Conservation (phyloP, 2,888 invertebrate genomes). For the Protonemura montana region DNA sequence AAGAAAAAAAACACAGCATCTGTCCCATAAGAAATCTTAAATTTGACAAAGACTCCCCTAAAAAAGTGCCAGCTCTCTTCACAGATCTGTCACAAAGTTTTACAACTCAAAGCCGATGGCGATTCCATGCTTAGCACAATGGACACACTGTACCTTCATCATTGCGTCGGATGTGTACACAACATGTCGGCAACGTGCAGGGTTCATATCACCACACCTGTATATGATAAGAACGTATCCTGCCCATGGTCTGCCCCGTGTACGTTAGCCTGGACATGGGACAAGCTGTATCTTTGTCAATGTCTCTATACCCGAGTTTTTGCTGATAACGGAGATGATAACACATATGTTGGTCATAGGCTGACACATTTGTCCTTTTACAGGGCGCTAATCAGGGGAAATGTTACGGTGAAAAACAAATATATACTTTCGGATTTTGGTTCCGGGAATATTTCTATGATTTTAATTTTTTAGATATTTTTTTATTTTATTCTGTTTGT, state of each 20-base stretch:
- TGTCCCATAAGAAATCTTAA: background rate
- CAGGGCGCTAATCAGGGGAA: background rate
- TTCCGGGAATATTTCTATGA: background rate
- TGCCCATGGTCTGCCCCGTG: background rate
- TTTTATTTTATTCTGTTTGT: background rate
- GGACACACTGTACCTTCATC: background rate
- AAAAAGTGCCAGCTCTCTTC: background rate
- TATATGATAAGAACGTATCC: background rate
- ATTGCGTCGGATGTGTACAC: background rate
- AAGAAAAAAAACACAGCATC: background rate
- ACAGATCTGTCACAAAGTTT: background rate
- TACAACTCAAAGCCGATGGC: background rate
- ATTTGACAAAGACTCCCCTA: background rate
- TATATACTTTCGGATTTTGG: background rate
- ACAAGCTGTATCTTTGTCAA: slow-evolving; percentile 17
- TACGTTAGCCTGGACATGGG: background rate
- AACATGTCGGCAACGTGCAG: background rate
- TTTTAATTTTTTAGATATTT: too few relatives aligned
- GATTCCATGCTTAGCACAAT: background rate
- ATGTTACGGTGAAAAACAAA: background rate
- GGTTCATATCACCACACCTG: background rate
- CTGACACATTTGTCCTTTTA: background rate
- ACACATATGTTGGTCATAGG: slow-evolving; percentile 14
- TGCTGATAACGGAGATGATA: background rate
- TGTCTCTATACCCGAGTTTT: background rate